Evolutionary conservation across 30 jellyfish, hydroid and myxozoan genomes (phyloP).

Genomic region (Turritopsis dohrnii): DNA sequence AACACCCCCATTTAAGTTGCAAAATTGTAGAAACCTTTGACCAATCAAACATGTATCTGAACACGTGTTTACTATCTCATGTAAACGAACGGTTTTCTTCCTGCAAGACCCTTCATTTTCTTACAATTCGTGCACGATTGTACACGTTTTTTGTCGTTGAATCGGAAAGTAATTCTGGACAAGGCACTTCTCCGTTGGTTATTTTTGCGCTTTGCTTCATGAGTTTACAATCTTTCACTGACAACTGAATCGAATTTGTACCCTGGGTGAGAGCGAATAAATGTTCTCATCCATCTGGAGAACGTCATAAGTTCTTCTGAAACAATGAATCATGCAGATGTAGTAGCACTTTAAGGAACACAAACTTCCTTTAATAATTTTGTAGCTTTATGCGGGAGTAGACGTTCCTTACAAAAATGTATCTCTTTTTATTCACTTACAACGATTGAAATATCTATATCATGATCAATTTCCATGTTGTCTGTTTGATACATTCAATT

Average conservation of each 20-base stretch:
- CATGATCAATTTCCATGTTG: too few species aligned
- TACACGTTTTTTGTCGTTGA: slow-evolving; percentile 72
- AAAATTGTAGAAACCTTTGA: too few species aligned
- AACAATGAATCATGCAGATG: background rate
- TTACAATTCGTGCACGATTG: slow-evolving; percentile 63
- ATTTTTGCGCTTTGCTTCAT: slow-evolving; percentile 43
- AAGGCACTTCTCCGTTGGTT: slow-evolving; percentile 52
- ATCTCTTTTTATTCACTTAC: too few species aligned
- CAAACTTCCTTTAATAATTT: too few species aligned
- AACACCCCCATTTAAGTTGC: too few species aligned
- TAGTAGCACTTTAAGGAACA: background rate
- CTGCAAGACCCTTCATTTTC: slow-evolving; percentile 26
- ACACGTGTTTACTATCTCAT: too few species aligned
- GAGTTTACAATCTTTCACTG: slow-evolving; percentile 70
- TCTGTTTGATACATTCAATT: too few species aligned
- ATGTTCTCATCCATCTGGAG: slow-evolving; percentile 79
- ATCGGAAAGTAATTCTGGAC: slow-evolving; percentile 72
- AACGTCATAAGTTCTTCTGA: slow-evolving; percentile 83
- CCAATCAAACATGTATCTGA: too few species aligned
- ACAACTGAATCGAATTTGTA: slow-evolving; percentile 86
- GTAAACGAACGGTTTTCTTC: slow-evolving; percentile 2
- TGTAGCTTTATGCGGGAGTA: too few species aligned
- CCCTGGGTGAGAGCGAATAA: slow-evolving; percentile 74
- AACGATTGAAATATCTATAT: too few species aligned
- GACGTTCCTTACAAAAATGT: too few species aligned